These are phyloP conservation scores for Jaculus jaculus DNA, from an alignment of 2,113 vertebrate species.

Conservation along the genomic window DNA sequence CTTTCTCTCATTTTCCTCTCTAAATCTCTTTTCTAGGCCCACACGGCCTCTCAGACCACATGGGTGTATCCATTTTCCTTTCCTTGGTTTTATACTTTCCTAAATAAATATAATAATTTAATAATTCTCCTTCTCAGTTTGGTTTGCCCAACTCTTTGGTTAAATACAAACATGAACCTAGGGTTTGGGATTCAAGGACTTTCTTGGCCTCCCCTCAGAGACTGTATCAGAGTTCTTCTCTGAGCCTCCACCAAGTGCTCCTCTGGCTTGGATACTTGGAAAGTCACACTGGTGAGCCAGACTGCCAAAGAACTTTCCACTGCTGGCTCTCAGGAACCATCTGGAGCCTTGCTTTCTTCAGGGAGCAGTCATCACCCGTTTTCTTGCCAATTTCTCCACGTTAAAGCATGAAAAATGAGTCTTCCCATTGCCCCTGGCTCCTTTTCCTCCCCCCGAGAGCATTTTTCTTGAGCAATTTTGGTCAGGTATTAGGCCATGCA, in stretches of 20 bases:
- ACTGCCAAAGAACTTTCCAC: not conserved
- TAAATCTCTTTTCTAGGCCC: too few relatives aligned
- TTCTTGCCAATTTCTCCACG: constrained; percentile 20
- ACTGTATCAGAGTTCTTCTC: not conserved
- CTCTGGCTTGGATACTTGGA: not conserved
- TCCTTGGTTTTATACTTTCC: too few relatives aligned
- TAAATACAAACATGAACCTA: too few relatives aligned
- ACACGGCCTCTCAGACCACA: too few relatives aligned
- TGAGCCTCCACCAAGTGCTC: not conserved
- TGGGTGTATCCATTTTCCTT: too few relatives aligned
- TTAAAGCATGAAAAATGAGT: constrained; percentile 38
- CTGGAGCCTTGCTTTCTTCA: constrained; percentile 25
- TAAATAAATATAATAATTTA: too few relatives aligned
- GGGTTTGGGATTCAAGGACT: too few relatives aligned
- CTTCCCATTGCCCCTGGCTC: not conserved
- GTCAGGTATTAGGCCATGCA: not conserved
- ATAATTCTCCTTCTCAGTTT: too few relatives aligned
- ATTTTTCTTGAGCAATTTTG: constrained; percentile 38
- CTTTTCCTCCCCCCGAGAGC: not conserved
- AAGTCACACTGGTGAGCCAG: not conserved
- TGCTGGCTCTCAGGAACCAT: not conserved
- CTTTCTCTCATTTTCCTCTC: too few relatives aligned
- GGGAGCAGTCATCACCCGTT: not conserved
- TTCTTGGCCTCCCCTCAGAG: too few relatives aligned
- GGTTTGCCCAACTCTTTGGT: too few relatives aligned